phyloP scores from a whole-genome alignment of 2,888 invertebrate species.

The Callinectes sapidus region DNA sequence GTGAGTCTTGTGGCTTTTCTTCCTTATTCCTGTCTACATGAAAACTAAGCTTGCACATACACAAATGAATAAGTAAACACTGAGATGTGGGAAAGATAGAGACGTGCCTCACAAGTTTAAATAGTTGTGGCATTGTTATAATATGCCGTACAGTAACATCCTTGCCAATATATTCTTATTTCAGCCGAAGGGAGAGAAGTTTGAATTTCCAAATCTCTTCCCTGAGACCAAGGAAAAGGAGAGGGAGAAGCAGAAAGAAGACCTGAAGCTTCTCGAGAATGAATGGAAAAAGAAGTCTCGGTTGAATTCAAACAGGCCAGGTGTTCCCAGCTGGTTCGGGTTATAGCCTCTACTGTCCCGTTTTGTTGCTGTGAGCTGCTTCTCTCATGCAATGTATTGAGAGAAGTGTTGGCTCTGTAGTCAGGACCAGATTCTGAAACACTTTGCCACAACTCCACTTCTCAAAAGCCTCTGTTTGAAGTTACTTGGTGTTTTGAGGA shows the following conservation, averaged over 20 bases:
- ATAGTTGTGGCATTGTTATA: too few relatives aligned
- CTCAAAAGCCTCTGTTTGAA: too few relatives aligned
- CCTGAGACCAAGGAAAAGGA: constrained; percentile 78
- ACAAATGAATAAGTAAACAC: background rate
- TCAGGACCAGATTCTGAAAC: too few relatives aligned
- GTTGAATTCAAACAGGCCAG: constrained; percentile 40
- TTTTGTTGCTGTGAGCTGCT: background rate
- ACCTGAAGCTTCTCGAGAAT: constrained; percentile 81
- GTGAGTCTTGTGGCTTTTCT: constrained; percentile 78
- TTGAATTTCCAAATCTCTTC: constrained; percentile 87
- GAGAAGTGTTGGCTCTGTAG: too few relatives aligned
- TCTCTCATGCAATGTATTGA: too few relatives aligned
- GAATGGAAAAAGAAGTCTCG: constrained; percentile 76
- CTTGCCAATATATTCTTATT: background rate
- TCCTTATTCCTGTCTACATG: background rate
- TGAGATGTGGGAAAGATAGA: too few relatives aligned
- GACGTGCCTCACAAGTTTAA: too few relatives aligned
- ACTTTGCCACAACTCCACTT: too few relatives aligned
- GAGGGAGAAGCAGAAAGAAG: constrained; percentile 76
- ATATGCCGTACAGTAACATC: too few relatives aligned
- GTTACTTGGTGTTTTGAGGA: too few relatives aligned
- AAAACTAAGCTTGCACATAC: background rate
- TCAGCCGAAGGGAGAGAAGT: constrained; percentile 84
- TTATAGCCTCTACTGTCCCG: background rate
- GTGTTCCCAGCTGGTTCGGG: constrained; percentile 64